Base-by-base conservation (phyloP, 2,113 vertebrate species). In the Oreamnos americanus region DNA sequence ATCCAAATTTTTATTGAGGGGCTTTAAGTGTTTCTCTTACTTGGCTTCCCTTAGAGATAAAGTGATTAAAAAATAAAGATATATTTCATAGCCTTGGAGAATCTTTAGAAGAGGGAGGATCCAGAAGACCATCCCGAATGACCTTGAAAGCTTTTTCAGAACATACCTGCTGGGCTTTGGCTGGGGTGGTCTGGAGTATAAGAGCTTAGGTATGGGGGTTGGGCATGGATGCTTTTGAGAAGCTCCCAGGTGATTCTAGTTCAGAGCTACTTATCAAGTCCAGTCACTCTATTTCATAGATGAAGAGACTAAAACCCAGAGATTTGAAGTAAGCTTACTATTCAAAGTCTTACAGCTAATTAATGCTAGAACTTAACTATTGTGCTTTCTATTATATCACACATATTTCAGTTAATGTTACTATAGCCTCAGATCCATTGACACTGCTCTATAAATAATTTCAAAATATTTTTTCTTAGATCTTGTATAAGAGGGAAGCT, bases 381-480 rank as follows among this genome's bases (percentile, higher is more conserved):
- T 64, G 26, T 82, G 16, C 36, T 96, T 93, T 51, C n/a, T 84
- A 53, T 51, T 57, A 76, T 58, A 19, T 23, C 33, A 39, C 23
- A 39, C 47, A 36, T 64, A 57, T 96, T 94, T 84, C 84, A 94
- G 62, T 67, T 62, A 49, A 67, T 2, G 36, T 93, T 47, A 43
- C n/a, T 39, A 30, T 55, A 76, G 26, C 71, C 16, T 91, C n/a
- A 57, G 39, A 62, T 83, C 55, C 55, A 74, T 0, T 90, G 91
- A 62, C 26, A 71, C 7, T 85, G 45, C 15, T 91, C 21, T 91
- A 64, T 93, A 93, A 97, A 67, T 84, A 96, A 96, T 81, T 76
- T 64, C 84, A 62, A 57, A 2, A 6, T 49, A 16, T 23, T 95
- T 95, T 79, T 49, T 19, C 58, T 76, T 43, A 49, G 53, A 36